A percentile compares a stretch with the other conserved stretches of the same genome.
phyloP scores from a whole-genome alignment of 2,113 vertebrate genomes.

The Semnornis frantzii region DNA sequence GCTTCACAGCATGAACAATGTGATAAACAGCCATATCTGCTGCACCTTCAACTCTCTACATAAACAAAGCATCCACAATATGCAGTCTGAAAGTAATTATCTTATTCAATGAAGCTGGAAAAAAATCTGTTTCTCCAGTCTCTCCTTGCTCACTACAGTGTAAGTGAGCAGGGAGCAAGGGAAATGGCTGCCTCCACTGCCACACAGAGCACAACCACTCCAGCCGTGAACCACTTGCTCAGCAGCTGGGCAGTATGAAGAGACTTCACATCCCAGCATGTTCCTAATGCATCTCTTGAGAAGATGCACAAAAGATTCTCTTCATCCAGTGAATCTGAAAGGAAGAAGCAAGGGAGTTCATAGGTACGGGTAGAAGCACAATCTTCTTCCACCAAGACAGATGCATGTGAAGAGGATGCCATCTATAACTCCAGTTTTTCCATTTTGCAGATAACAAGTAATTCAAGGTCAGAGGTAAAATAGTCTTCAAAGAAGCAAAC shows the following conservation, averaged over 20 bases:
- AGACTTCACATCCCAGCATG: not conserved
- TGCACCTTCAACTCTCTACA: not conserved
- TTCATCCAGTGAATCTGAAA: not conserved
- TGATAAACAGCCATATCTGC: not conserved
- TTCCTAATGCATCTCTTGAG: not conserved
- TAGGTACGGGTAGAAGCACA: not conserved
- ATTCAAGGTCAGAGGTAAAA: not conserved
- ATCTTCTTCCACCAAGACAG: not conserved
- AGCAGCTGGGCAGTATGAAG: not conserved
- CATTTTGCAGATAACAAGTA: not conserved
- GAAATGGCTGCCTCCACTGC: not conserved
- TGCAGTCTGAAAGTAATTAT: not conserved
- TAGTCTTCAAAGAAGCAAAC: not conserved
- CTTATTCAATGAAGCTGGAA: not conserved
- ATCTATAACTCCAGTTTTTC: not conserved
- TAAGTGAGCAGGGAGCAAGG: rapidly evolving
- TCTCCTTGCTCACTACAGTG: not conserved
- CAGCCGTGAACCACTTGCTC: not conserved
- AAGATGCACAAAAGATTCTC: not conserved
- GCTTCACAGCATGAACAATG: not conserved
- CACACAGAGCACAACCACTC: not conserved
- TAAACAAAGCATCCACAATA: not conserved
- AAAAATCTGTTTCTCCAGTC: not conserved
- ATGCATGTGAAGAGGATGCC: not conserved
- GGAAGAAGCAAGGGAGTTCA: not conserved